Conservation (phyloP, 1,140 invertebrate species). For the Nylanderia fulva region DNA sequence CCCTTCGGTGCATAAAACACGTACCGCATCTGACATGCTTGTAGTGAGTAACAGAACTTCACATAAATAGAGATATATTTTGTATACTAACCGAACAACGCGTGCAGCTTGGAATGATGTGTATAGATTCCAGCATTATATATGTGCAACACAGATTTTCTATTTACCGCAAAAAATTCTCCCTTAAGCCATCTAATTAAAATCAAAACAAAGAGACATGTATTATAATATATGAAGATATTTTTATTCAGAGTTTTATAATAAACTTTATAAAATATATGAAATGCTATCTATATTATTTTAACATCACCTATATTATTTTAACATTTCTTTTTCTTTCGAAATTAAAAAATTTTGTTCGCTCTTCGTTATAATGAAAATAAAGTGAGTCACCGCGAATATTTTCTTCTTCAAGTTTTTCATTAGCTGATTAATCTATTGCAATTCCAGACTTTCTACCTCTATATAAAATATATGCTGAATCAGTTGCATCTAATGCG, state of each 20-base stretch:
- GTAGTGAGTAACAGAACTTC: not conserved
- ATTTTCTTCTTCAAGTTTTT: slow-evolving; percentile 1
- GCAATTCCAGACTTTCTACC: slow-evolving; percentile 10
- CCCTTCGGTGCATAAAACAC: slow-evolving; percentile 59
- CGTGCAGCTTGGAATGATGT: slow-evolving; percentile 1
- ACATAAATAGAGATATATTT: slow-evolving; percentile 33
- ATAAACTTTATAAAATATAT: not conserved
- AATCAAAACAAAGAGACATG: not conserved
- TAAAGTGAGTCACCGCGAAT: not conserved
- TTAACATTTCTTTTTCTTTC: too few relatives aligned
- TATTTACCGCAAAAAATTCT: not conserved
- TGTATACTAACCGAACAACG: slow-evolving; percentile 10
- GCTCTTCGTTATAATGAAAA: not conserved
- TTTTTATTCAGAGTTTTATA: not conserved
- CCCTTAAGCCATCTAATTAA: not conserved
- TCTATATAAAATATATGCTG: not conserved
- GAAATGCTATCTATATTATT: not conserved
- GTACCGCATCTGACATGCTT: slow-evolving; percentile 49
- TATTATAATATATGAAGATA: not conserved
- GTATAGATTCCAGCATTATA: slow-evolving; percentile 7
- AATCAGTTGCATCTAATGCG: slow-evolving; percentile 9
- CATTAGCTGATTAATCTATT: slow-evolving; percentile 40
- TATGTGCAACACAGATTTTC: not conserved
- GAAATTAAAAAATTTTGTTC: not conserved
- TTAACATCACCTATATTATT: not conserved